Percentiles rank a stretch among this genome's conserved stretches.
phyloP scores from a whole-genome alignment of 2,888 invertebrate genomes.

The Tenthredo amoena region DNA sequence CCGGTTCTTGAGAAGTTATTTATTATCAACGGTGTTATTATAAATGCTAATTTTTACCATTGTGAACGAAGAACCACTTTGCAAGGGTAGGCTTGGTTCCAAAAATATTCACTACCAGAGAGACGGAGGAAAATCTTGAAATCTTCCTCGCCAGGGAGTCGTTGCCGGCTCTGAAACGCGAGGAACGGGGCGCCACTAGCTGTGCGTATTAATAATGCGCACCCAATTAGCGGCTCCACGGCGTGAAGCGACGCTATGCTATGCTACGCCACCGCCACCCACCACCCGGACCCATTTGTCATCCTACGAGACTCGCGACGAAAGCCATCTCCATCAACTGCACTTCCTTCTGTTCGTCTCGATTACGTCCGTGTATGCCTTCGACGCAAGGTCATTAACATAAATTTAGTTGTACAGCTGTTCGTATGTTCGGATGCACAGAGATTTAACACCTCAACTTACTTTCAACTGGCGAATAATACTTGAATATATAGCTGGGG shows the following conservation, averaged over 20 bases:
- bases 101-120: slow-evolving; percentile 10
- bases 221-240: slow-evolving; percentile 65
- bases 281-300: slow-evolving; percentile 63
- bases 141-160: slow-evolving; percentile 56
- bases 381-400: slow-evolving; percentile 58
- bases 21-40: slow-evolving; percentile 3
- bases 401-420: slow-evolving; percentile 43
- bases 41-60: neutral
- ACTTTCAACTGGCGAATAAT: neutral
- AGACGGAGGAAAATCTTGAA: slow-evolving; percentile 58
- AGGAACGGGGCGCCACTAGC: slow-evolving; percentile 59
- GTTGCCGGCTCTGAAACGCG: slow-evolving; percentile 56
- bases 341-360: slow-evolving; percentile 60
- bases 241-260: slow-evolving; percentile 58
- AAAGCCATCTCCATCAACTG: slow-evolving; percentile 61
- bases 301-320: slow-evolving; percentile 61
- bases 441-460: slow-evolving; percentile 17
- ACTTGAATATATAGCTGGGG: neutral
- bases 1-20: neutral
- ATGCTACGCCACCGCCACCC: slow-evolving; percentile 44
- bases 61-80: slow-evolving; percentile 15
- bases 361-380: slow-evolving; percentile 54
- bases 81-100: neutral
- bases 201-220: slow-evolving; percentile 68
- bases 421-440: slow-evolving; percentile 25